A percentile compares a stretch with the other conserved stretches of the same genome.
These are phyloP conservation scores for Hypolimnas misippus DNA, from an alignment of 2,888 invertebrate species.

Conservation along the genomic window DNA sequence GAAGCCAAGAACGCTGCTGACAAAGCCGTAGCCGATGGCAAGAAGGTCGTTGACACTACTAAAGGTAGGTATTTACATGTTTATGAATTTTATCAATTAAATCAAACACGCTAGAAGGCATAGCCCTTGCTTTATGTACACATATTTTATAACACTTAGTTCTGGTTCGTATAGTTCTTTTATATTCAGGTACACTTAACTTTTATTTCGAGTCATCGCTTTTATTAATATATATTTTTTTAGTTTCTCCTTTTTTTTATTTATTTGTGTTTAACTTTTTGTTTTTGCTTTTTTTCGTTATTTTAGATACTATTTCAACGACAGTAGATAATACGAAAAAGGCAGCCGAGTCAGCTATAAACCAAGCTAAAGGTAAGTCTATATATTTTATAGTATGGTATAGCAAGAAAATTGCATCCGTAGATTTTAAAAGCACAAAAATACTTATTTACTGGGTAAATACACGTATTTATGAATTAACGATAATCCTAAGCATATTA, in stretches of 20 bases:
- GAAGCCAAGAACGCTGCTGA: constrained; percentile 74
- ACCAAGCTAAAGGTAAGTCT: constrained; percentile 70
- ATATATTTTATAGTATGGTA: constrained; percentile 5
- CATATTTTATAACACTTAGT: background rate
- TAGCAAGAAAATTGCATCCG: constrained; percentile 9
- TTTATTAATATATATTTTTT: background rate
- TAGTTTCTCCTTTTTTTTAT: constrained; percentile 31
- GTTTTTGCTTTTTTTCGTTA: constrained; percentile 43
- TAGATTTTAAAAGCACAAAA: constrained; percentile 7
- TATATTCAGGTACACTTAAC: background rate
- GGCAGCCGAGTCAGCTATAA: constrained; percentile 74
- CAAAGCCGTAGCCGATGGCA: constrained; percentile 76
- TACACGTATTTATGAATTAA: background rate
- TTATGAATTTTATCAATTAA: background rate
- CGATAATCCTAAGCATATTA: constrained; percentile 13
- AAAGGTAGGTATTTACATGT: constrained; percentile 61
- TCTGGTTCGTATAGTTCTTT: background rate
- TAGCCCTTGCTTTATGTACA: background rate
- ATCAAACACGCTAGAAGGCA: background rate
- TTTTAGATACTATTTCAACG: constrained; percentile 70
- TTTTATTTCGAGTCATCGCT: constrained; percentile 1
- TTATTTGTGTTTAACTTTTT: constrained; percentile 31
- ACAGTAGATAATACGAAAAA: constrained; percentile 76
- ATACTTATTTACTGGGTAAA: constrained; percentile 2
- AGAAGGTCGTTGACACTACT: constrained; percentile 76